Percentiles rank a stretch among this genome's conserved stretches.
These are phyloP conservation scores for Neoascia interrupta DNA, from an alignment of 2,888 invertebrate genomes.

Conservation along the genomic window DNA sequence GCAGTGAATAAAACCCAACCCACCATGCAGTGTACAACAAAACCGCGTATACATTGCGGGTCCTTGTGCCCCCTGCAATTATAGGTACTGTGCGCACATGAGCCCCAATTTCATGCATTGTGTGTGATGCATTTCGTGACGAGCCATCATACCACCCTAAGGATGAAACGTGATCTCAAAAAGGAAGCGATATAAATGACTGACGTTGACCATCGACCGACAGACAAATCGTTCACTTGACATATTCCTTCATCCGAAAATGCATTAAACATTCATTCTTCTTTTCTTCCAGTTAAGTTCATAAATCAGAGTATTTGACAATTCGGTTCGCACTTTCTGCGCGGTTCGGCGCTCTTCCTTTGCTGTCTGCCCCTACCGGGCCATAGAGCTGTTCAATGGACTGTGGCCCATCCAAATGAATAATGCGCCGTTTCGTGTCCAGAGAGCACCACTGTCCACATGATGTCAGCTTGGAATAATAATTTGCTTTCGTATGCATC, in stretches of 20 bases:
- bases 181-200: slow-evolving; percentile 31
- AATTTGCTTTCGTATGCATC: slow-evolving; percentile 49
- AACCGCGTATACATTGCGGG: slow-evolving; percentile 2
- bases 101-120: slow-evolving; percentile 41
- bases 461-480: slow-evolving; percentile 19
- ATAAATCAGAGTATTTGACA: slow-evolving; percentile 65
- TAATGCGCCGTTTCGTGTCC: slow-evolving; percentile 9
- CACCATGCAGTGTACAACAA: slow-evolving; percentile 17
- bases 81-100: slow-evolving; percentile 21
- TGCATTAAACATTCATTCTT: slow-evolving; percentile 33
- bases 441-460: no score
- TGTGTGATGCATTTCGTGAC: slow-evolving; percentile 29
- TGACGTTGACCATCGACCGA: slow-evolving; percentile 4
- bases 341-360: not conserved
- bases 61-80: slow-evolving; percentile 41
- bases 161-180: slow-evolving; percentile 57
- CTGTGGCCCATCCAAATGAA: slow-evolving; percentile 27
- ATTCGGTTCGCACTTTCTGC: slow-evolving; percentile 51
- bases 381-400: not conserved
- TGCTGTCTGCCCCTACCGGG: not conserved
- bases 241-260: slow-evolving; percentile 52
- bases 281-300: slow-evolving; percentile 22
- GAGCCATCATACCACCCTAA: slow-evolving; percentile 30
- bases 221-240: slow-evolving; percentile 42
- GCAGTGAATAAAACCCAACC: not conserved